Evolutionary conservation across 2,888 invertebrate species (phyloP).

Genomic region (Acanthosepion esculentum): DNA sequence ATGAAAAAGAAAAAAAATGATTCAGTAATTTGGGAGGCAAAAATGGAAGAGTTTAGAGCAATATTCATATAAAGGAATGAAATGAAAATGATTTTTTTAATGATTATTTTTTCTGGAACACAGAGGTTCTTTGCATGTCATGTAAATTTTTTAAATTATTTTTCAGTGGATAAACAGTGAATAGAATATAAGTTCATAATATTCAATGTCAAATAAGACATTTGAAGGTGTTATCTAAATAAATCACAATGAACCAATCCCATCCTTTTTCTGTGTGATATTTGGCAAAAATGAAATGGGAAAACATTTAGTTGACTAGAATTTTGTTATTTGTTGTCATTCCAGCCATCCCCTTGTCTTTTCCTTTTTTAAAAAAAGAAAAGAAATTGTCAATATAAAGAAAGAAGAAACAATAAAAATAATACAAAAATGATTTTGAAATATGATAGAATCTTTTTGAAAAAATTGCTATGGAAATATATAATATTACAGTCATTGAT

Average conservation of each 20-base stretch:
- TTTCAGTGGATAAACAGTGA: background rate
- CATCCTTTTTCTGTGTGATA: background rate
- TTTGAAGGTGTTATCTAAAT: slow-evolving; percentile 6
- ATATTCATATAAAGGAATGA: no score
- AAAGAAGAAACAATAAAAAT: background rate
- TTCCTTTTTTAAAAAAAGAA: no score
- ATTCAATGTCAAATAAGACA: background rate
- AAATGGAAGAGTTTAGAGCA: background rate
- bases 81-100: background rate
- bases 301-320: background rate
- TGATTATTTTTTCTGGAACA: background rate
- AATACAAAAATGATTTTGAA: background rate
- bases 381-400: background rate
- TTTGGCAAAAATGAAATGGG: background rate
- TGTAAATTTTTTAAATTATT: background rate
- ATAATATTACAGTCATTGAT: background rate
- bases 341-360: background rate
- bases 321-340: background rate
- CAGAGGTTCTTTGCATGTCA: background rate
- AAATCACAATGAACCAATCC: background rate
- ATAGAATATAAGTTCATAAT: background rate
- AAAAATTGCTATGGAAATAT: background rate
- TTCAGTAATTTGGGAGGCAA: background rate
- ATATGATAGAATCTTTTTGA: background rate
- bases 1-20: background rate